Percentiles rank a stretch among this genome's conserved stretches.
Evolutionary conservation across 2,888 invertebrate genomes (phyloP).

Genomic region (Hyles lineata): DNA sequence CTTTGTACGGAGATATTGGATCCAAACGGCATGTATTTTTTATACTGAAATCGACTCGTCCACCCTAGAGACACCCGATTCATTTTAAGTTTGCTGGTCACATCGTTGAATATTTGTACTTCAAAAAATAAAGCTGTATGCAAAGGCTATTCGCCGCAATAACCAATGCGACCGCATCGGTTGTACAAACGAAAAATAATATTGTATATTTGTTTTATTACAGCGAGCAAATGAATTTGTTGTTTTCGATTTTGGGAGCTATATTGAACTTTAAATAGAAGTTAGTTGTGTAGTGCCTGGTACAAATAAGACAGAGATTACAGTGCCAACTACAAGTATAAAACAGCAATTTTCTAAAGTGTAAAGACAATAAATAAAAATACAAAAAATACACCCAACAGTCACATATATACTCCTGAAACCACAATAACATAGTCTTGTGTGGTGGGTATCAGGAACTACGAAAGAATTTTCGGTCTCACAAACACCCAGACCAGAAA

Average conservation of each 20-base stretch:
- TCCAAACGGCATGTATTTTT: slow-evolving; percentile 26
- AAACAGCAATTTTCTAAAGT: too few relatives aligned
- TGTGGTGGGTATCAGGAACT: too few relatives aligned
- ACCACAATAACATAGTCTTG: too few relatives aligned
- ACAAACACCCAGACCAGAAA: too few relatives aligned
- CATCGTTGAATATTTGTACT: slow-evolving; percentile 18
- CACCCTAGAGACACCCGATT: slow-evolving; percentile 15
- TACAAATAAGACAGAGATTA: too few relatives aligned
- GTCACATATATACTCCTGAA: too few relatives aligned
- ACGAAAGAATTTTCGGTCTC: too few relatives aligned
- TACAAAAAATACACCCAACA: too few relatives aligned
- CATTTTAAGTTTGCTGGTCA: slow-evolving; percentile 22
- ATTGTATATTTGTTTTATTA: background rate
- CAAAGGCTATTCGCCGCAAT: background rate
- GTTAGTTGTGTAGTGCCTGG: too few relatives aligned
- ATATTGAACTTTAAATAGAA: too few relatives aligned
- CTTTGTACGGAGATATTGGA: slow-evolving; percentile 15
- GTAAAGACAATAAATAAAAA: too few relatives aligned
- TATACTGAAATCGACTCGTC: slow-evolving; percentile 26
- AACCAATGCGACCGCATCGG: slow-evolving; percentile 1
- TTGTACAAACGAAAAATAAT: slow-evolving; percentile 7
- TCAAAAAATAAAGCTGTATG: slow-evolving; percentile 4
- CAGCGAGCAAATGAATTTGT: background rate
- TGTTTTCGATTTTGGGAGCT: background rate
- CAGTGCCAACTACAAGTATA: too few relatives aligned